Base-by-base conservation (phyloP, 1,140 invertebrate species). In the Tenebrio molitor region DNA sequence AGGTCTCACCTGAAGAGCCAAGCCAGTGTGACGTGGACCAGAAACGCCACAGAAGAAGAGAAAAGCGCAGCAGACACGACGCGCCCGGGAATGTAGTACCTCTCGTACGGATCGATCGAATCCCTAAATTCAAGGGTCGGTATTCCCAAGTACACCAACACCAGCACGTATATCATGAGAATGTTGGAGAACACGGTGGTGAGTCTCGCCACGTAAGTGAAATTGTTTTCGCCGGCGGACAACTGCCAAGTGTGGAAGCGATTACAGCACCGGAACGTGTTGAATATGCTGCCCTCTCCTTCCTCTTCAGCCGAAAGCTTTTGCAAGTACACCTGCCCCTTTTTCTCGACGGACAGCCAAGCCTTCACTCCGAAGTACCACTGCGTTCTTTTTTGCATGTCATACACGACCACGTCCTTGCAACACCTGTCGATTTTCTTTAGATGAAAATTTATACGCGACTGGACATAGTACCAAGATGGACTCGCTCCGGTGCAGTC, bases 211-310 rank as follows among this genome's bases (percentile, higher is more conserved):
- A 14, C n/a, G 12, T 14, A 58, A 29, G 21, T 5, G 29, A 58
- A 58, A 58, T 58, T 58, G 12, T 25, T n/a, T 12, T 58, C 50
- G 8, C 21, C 23, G n/a, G 50, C 50, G 21, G 21, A 58, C 23
- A 58, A 15, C 23, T 14, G n/a, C 50, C 50, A 58, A 2, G 21
- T 29, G 23, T 58, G 50, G 12, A 58, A 58, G 10, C 29, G 50
- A 8, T 25, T 58, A 29, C 50, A 58, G n/a, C 25, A 29, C 8
- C 25, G 25, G 25, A 29, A 29, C 25, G 3, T 3, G 3, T 29
- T 29, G 3, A 29, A 29, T 29, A 29, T 3, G 25, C 25, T 29
- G 25, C 25, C 3, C 25, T 29, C 25, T 29, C 8, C 25, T n/a
- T n/a, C 25, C 3, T 29, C 25, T 29, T 8, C 25, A 8, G 25